phyloP scores from a whole-genome alignment of 2,797 vertebrate species.

The Phrynocephalus vlangalii region DNA sequence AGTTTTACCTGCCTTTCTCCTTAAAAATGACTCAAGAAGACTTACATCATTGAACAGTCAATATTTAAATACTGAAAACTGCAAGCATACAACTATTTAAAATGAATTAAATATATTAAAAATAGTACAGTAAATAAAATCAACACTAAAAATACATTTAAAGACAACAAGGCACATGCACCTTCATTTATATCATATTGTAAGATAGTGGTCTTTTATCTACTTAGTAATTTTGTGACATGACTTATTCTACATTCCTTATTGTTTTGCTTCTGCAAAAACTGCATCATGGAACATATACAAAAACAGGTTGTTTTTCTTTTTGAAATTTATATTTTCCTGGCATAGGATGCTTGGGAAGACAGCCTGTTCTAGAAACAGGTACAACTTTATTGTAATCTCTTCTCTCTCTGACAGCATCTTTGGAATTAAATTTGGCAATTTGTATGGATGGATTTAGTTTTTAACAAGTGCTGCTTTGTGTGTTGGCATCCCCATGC shows the following conservation, averaged over 20 bases:
- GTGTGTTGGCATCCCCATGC: conserved; percentile 78
- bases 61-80: too few relatives aligned
- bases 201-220: not conserved
- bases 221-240: conserved; percentile 53
- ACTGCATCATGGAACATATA: conserved; percentile 3
- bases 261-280: conserved; percentile 48
- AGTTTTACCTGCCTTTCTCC: too few relatives aligned
- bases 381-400: conserved; percentile 78
- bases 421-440: conserved; percentile 86
- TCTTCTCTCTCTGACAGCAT: conserved; percentile 74
- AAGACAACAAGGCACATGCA: not conserved
- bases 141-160: too few relatives aligned
- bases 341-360: conserved; percentile 63
- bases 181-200: not conserved
- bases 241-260: conserved; percentile 23
- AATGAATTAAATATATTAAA: not conserved
- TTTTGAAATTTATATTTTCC: conserved; percentile 72
- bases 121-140: too few relatives aligned
- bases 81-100: too few relatives aligned
- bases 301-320: conserved; percentile 67
- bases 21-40: too few relatives aligned
- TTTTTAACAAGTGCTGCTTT: conserved; percentile 92
- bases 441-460: conserved; percentile 87
- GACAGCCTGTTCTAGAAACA: conserved; percentile 79
- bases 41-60: too few relatives aligned